Percentiles rank a stretch among this genome's conserved stretches.
These are phyloP conservation scores for Tolmerus cingulatus DNA, from an alignment of 2,888 invertebrate genomes.

Conservation along the genomic window DNA sequence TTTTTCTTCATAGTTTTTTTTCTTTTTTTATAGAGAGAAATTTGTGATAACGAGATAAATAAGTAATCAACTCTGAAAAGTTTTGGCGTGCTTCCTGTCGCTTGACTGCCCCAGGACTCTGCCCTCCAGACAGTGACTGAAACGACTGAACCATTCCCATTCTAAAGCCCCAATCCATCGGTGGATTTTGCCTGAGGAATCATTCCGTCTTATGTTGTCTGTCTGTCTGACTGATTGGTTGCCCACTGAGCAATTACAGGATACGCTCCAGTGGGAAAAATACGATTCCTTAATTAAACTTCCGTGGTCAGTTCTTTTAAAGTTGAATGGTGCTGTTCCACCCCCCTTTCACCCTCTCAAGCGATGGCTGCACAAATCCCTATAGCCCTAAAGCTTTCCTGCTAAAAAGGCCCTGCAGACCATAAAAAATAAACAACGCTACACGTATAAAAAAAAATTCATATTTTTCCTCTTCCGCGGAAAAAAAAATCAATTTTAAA, in stretches of 20 bases:
- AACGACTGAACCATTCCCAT: not conserved
- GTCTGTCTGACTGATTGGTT: not conserved
- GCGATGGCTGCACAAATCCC: not conserved
- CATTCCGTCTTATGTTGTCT: not conserved
- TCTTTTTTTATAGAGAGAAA: not conserved
- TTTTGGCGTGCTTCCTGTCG: conserved; percentile 10
- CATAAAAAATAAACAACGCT: not conserved
- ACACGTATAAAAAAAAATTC: not conserved
- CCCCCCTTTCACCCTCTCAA: not conserved
- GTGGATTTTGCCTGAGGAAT: not conserved
- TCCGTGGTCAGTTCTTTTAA: not conserved
- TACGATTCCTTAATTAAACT: not conserved
- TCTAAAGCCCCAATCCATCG: not conserved
- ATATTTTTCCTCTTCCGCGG: not conserved
- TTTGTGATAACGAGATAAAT: conserved; percentile 24
- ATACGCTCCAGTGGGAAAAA: not conserved
- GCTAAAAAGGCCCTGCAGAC: not conserved
- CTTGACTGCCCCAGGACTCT: not conserved
- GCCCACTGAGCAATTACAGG: not conserved
- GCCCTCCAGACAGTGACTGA: not conserved
- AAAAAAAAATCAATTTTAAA: not conserved
- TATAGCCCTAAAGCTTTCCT: not conserved
- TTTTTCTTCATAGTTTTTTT: not conserved
- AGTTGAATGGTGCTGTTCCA: not conserved
- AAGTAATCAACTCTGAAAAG: conserved; percentile 23